phyloP scores from a whole-genome alignment of 2,888 invertebrate genomes.

The Craniophora ligustri region DNA sequence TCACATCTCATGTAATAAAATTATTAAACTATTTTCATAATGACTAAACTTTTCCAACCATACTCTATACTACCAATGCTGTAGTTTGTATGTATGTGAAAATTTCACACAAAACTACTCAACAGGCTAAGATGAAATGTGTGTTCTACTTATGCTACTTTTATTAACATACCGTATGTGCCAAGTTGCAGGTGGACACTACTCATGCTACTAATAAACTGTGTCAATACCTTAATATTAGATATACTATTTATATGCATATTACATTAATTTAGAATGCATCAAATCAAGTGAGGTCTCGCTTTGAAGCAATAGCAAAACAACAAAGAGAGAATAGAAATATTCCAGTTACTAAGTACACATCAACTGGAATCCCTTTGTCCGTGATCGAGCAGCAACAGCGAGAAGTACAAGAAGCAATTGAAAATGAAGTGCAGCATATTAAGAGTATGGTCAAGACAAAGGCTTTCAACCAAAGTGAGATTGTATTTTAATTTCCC shows the following conservation, averaged over 20 bases:
- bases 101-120: too few species aligned
- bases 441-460: constrained; percentile 71
- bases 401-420: constrained; percentile 59
- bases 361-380: constrained; percentile 69
- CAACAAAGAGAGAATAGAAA: constrained; percentile 62
- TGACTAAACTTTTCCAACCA: too few species aligned
- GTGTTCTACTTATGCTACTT: too few species aligned
- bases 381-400: constrained; percentile 65
- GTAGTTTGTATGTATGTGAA: too few species aligned
- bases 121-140: too few species aligned
- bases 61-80: too few species aligned
- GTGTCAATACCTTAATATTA: too few species aligned
- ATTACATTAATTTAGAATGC: constrained; percentile 57
- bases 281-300: constrained; percentile 56
- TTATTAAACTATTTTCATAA: too few species aligned
- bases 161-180: too few species aligned
- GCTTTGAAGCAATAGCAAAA: constrained; percentile 72
- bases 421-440: constrained; percentile 66
- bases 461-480: constrained; percentile 67
- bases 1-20: too few species aligned
- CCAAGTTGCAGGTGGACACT: too few species aligned
- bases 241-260: not conserved
- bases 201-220: too few species aligned
- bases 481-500: constrained; percentile 33
- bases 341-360: constrained; percentile 65